phyloP scores from a whole-genome alignment of 2,888 invertebrate genomes.

The Chrysodeixis includens region DNA sequence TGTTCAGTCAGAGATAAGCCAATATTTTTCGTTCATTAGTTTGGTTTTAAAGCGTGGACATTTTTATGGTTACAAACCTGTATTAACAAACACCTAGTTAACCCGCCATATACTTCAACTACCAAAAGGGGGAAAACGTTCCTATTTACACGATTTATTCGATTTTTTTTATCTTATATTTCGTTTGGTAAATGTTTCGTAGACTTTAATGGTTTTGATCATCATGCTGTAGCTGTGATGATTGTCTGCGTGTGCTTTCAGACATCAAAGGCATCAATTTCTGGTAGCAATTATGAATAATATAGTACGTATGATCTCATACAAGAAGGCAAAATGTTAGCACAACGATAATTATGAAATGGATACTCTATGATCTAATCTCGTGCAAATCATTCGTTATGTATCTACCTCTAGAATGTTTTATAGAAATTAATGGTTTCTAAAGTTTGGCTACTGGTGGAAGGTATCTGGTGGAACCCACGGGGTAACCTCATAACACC shows the following conservation, averaged over 20 bases:
- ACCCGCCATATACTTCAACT: conserved; percentile 55
- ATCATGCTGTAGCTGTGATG: conserved; percentile 48
- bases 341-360: conserved; percentile 58
- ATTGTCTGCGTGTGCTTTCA: conserved; percentile 33
- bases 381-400: conserved; percentile 64
- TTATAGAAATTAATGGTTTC: conserved; percentile 54
- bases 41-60: conserved; percentile 76
- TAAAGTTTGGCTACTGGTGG: conserved; percentile 54
- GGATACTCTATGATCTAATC: conserved; percentile 53
- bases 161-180: not conserved
- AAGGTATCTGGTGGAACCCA: conserved; percentile 64
- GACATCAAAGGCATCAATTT: conserved; percentile 31
- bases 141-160: conserved; percentile 59
- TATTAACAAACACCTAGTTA: conserved; percentile 71
- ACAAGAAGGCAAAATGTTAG: conserved; percentile 58
- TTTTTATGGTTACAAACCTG: conserved; percentile 56
- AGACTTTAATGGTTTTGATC: conserved; percentile 27
- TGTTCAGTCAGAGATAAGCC: conserved; percentile 49
- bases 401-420: conserved; percentile 57
- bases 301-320: conserved; percentile 41
- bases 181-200: not conserved
- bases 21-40: conserved; percentile 54
- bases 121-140: conserved; percentile 39
- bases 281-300: conserved; percentile 40
- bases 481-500: conserved; percentile 62